A percentile compares a stretch with the other conserved stretches of the same genome.
Conservation (phyloP, 2,797 vertebrate species). For the Cephalopachus bancanus region DNA sequence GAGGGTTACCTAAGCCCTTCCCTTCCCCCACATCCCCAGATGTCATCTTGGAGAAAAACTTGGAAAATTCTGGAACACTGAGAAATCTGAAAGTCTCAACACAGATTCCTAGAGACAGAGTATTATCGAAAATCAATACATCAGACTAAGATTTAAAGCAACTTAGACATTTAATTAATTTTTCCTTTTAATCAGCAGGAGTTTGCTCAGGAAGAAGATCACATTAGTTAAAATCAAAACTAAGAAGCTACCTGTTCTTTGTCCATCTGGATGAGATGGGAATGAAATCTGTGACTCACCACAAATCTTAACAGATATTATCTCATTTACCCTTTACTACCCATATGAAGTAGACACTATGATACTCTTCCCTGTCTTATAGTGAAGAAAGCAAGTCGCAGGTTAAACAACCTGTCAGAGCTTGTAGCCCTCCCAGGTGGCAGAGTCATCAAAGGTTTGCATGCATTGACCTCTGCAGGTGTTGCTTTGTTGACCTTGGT, state of each 20-base stretch:
- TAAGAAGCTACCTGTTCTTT: not conserved
- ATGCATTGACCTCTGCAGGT: not conserved
- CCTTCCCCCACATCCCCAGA: not conserved
- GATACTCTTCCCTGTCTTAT: not conserved
- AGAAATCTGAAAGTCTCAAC: not conserved
- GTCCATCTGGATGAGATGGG: not conserved
- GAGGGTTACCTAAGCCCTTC: not conserved
- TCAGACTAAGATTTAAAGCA: conserved; percentile 18
- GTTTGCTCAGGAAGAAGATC: not conserved
- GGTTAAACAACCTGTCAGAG: not conserved
- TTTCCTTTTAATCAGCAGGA: conserved; percentile 5
- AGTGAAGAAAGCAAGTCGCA: not conserved
- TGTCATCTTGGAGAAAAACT: not conserved
- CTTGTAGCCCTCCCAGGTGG: not conserved
- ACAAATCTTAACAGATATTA: not conserved
- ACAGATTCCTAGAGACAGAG: conserved; percentile 3
- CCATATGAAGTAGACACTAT: not conserved
- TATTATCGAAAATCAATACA: conserved; percentile 27
- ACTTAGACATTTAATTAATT: not conserved
- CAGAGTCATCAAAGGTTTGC: not conserved
- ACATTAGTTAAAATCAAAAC: conserved; percentile 22
- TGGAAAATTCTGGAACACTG: not conserved
- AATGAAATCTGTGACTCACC: not conserved
- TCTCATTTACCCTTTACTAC: not conserved
- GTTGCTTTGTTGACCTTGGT: not conserved